Percentiles rank a stretch among this genome's conserved stretches.
Conservation (phyloP, 2,888 invertebrate genomes). For the Eumacrocentrus americanus region DNA sequence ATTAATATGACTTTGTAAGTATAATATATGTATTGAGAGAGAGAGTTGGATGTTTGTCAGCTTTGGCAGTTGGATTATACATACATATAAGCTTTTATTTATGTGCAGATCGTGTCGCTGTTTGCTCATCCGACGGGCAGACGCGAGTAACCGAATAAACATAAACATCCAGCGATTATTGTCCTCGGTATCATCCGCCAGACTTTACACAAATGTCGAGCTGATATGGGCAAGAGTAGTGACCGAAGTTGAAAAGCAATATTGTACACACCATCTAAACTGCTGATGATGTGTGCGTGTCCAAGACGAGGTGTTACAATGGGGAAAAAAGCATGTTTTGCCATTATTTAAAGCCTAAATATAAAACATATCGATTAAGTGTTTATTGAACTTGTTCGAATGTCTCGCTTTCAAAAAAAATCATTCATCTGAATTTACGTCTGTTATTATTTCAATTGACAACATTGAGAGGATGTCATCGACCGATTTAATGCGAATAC, state of each 20-base stretch:
- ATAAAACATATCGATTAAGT: not conserved
- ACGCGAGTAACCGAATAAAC: conserved; percentile 23
- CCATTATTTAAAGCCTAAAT: not conserved
- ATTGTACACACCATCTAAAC: not conserved
- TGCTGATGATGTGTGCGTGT: too few species aligned
- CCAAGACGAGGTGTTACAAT: not conserved
- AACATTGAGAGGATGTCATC: not conserved
- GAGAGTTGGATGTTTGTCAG: not conserved
- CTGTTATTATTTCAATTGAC: not conserved
- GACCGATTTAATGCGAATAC: not conserved
- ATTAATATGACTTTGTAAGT: too few species aligned
- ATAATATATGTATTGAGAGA: not conserved
- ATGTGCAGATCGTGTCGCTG: conserved; percentile 29
- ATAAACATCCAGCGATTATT: conserved; percentile 39
- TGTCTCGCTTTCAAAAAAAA: not conserved
- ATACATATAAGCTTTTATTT: conserved; percentile 3
- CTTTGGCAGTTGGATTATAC: not conserved
- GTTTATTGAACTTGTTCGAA: not conserved
- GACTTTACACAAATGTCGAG: conserved; percentile 47
- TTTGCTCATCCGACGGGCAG: conserved; percentile 17
- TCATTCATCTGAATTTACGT: not conserved
- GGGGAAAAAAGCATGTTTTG: not conserved
- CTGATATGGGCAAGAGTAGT: conserved; percentile 5
- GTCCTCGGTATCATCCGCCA: conserved; percentile 38
- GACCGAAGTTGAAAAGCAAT: not conserved